A percentile compares a stretch with the other conserved stretches of the same genome.
Conservation (phyloP, 2,113 vertebrate species). For the Edolisoma coerulescens region DNA sequence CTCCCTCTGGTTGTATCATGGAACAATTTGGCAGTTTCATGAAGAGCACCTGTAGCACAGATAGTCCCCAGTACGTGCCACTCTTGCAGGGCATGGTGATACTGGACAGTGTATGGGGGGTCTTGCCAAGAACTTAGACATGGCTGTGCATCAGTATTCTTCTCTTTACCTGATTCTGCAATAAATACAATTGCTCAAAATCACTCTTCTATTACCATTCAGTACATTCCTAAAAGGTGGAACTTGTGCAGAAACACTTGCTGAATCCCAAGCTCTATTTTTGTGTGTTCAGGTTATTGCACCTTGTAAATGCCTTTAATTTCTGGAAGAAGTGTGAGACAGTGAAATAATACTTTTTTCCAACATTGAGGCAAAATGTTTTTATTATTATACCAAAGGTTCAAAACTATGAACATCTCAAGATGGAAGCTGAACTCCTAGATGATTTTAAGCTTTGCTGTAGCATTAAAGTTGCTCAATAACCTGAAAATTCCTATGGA, state of each 20-base stretch:
- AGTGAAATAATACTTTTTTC: neutral
- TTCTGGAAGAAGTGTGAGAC: neutral
- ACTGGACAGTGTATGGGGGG: neutral
- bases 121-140: neutral
- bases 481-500: neutral
- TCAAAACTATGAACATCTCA: neutral
- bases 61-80: accelerated
- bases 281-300: neutral
- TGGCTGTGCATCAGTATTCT: neutral
- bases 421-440: neutral
- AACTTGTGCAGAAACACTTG: neutral
- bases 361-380: neutral
- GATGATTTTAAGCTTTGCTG: neutral
- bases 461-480: neutral
- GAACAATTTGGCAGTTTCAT: too few relatives aligned
- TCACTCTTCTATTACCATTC: neutral
- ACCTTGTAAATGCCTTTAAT: neutral
- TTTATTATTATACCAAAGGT: neutral
- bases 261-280: neutral
- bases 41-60: neutral
- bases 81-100: neutral
- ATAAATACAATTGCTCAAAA: neutral
- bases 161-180: neutral
- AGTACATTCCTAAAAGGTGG: neutral
- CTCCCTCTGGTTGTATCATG: too few relatives aligned